Evolutionary conservation across 2,797 vertebrate genomes (phyloP).

Genomic region (Chaetophractus vellerosus): DNA sequence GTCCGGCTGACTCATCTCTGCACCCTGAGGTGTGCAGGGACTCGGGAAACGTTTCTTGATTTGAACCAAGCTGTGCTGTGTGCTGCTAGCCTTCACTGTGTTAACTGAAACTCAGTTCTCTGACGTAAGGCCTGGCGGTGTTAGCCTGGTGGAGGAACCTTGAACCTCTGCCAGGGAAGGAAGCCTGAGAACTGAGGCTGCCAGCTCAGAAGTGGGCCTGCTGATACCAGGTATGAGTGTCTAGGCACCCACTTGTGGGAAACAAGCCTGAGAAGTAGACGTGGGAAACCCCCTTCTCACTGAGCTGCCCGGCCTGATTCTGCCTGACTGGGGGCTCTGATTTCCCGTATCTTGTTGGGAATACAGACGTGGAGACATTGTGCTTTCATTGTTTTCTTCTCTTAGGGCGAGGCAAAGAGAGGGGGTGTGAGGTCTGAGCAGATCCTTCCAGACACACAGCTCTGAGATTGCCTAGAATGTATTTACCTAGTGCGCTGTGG

Average conservation of each 20-base stretch:
- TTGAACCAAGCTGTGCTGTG: background rate
- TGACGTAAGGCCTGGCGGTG: constrained; percentile 35
- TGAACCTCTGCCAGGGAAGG: constrained; percentile 65
- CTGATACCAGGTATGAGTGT: constrained; percentile 47
- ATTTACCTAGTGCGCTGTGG: background rate
- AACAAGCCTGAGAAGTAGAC: constrained; percentile 48
- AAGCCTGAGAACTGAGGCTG: constrained; percentile 65
- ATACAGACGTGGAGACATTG: background rate
- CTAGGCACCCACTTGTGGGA: constrained; percentile 65
- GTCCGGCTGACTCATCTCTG: constrained; percentile 71
- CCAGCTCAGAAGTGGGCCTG: constrained; percentile 67
- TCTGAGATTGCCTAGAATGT: background rate
- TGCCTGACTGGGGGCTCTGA: background rate
- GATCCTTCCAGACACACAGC: background rate
- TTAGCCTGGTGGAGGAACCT: background rate
- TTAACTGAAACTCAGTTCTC: constrained; percentile 41
- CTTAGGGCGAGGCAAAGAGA: background rate
- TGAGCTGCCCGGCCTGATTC: background rate
- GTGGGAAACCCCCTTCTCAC: constrained; percentile 72
- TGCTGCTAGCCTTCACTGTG: background rate
- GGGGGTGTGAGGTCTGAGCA: background rate
- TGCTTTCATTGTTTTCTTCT: background rate
- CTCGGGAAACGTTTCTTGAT: constrained; percentile 61
- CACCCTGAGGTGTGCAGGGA: constrained; percentile 53
- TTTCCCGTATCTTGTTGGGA: background rate